These are phyloP conservation scores for Gonocerus acuteangulatus DNA, from an alignment of 2,888 invertebrate species.

Conservation along the genomic window DNA sequence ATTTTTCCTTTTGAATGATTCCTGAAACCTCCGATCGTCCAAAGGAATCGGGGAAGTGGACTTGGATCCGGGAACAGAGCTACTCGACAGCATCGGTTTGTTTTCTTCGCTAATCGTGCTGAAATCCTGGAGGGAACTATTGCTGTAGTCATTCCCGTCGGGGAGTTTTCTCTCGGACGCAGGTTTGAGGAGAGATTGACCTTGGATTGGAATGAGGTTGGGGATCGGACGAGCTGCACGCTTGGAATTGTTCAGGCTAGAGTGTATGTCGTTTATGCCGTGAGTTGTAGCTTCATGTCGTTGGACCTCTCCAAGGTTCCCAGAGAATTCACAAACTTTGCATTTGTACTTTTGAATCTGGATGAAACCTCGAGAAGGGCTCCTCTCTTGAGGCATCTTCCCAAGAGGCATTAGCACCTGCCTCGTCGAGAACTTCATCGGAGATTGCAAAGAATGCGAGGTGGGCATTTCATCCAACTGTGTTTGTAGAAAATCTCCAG, in stretches of 20 bases:
- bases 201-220: constrained; percentile 61
- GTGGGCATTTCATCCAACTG: constrained; percentile 23
- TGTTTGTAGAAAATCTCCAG: constrained; percentile 31
- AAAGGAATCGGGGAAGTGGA: constrained; percentile 38
- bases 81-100: neutral
- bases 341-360: constrained; percentile 39
- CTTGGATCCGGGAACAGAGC: constrained; percentile 24
- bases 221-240: constrained; percentile 59
- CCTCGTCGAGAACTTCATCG: constrained; percentile 9
- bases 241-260: constrained; percentile 29
- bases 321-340: constrained; percentile 52
- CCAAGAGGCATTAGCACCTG: constrained; percentile 15
- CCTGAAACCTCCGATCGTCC: constrained; percentile 37
- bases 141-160: constrained; percentile 46
- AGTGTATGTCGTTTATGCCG: constrained; percentile 28
- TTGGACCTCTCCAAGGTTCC: constrained; percentile 52
- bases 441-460: neutral
- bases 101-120: constrained; percentile 42
- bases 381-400: neutral
- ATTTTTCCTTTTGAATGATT: constrained; percentile 55
- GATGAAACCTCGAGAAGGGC: constrained; percentile 7
- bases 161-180: constrained; percentile 45
- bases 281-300: constrained; percentile 48
- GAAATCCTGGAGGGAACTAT: constrained; percentile 51
- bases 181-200: constrained; percentile 19